Conservation (phyloP, 2,113 vertebrate species). For the Dasyprocta punctata region DNA sequence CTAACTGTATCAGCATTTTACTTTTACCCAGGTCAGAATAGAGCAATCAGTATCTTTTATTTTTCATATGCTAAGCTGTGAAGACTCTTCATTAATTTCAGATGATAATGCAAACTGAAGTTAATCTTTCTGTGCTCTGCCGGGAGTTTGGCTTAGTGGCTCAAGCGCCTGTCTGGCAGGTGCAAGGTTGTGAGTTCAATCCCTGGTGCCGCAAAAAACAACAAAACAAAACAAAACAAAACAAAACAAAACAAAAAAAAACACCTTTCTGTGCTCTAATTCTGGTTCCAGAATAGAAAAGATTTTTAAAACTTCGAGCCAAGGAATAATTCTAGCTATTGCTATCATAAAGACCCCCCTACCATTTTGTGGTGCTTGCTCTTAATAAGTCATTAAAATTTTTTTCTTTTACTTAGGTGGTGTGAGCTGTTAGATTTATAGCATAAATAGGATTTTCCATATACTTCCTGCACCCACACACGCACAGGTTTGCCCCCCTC, state of each 20-base stretch:
- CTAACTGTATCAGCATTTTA: background rate
- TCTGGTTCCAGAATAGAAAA: background rate
- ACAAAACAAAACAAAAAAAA: too few species aligned
- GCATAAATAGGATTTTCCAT: background rate
- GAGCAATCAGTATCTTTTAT: background rate
- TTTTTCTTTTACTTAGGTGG: background rate
- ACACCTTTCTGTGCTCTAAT: conserved; percentile 9
- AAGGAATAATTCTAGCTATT: background rate
- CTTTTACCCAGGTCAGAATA: background rate
- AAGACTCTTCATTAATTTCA: background rate
- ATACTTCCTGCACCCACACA: background rate
- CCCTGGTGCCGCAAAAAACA: too few species aligned
- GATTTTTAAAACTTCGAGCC: background rate
- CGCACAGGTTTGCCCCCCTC: background rate
- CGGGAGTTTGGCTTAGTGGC: too few species aligned
- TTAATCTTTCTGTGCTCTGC: background rate
- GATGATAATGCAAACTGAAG: background rate
- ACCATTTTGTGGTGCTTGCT: background rate
- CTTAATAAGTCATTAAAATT: background rate
- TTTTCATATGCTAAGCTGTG: background rate
- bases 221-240: too few species aligned
- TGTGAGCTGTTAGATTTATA: background rate
- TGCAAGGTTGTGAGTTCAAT: too few species aligned
- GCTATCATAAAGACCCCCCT: background rate
- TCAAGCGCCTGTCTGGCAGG: too few species aligned